Percentiles rank a stretch among this genome's conserved stretches.
Conservation (phyloP, 2,113 vertebrate species). For the Physeter macrocephalus region DNA sequence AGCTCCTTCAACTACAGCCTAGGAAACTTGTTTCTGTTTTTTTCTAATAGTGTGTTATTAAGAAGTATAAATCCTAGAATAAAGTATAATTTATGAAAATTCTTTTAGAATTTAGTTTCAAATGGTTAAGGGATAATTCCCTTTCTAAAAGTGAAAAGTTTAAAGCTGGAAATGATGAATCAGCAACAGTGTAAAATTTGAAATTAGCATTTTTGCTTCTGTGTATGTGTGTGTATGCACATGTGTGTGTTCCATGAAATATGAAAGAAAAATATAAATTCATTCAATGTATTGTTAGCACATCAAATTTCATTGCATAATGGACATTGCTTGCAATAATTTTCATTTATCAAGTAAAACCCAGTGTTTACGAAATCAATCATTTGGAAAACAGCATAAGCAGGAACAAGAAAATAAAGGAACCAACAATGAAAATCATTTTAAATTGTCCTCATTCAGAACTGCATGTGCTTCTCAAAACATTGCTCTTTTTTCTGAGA, state of each 20-base stretch:
- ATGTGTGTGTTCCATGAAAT: not conserved
- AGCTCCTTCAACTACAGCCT: not conserved
- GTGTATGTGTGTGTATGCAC: not conserved
- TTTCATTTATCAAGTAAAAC: slow-evolving; percentile 43
- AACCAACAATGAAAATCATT: not conserved
- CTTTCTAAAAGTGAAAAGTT: not conserved
- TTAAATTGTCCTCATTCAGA: slow-evolving; percentile 43
- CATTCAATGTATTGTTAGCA: not conserved
- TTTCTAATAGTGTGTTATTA: not conserved
- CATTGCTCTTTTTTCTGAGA: not conserved
- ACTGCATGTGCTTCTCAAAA: slow-evolving; percentile 27
- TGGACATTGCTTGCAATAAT: slow-evolving; percentile 29
- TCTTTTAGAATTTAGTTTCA: not conserved
- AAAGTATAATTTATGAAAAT: not conserved
- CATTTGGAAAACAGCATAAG: slow-evolving; percentile 33
- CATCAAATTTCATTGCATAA: slow-evolving; percentile 48
- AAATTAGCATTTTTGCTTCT: not conserved
- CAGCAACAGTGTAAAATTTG: not conserved
- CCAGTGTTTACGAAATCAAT: slow-evolving; percentile 47
- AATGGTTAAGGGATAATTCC: not conserved
- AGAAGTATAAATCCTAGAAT: not conserved
- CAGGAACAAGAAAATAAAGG: slow-evolving; percentile 40
- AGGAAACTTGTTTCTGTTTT: not conserved
- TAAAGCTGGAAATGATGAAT: not conserved
- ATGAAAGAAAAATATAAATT: not conserved